Evolutionary conservation across 2,888 invertebrate species (phyloP).

Genomic region (Lithosia quadra): DNA sequence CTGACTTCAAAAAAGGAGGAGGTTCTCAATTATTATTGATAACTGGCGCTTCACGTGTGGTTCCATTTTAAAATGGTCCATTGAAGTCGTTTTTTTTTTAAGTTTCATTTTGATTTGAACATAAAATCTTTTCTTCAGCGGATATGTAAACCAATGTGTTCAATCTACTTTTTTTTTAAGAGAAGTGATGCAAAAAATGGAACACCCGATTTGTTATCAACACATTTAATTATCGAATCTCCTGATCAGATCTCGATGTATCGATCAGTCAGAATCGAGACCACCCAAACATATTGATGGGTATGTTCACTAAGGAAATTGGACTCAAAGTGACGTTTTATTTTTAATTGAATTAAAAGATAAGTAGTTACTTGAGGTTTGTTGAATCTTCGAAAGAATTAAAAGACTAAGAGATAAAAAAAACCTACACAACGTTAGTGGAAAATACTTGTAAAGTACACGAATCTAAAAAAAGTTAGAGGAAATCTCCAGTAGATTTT

Average conservation of each 20-base stretch:
- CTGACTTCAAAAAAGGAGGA: no score
- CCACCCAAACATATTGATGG: constrained; percentile 68
- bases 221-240: constrained; percentile 58
- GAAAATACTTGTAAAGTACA: no score
- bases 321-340: constrained; percentile 44
- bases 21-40: no score
- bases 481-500: no score
- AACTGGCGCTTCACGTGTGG: no score
- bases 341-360: constrained; percentile 31
- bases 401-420: no score
- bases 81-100: no score
- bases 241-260: constrained; percentile 58
- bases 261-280: constrained; percentile 66
- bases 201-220: constrained; percentile 59
- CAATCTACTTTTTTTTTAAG: not conserved
- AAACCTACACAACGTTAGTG: no score
- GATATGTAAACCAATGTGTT: not conserved
- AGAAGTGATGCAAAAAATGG: constrained; percentile 39
- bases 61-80: no score
- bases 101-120: not conserved
- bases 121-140: not conserved
- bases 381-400: no score
- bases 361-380: no score
- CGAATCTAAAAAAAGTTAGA: no score
- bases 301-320: constrained; percentile 52